Evolutionary conservation across 1,140 invertebrate species (phyloP), one percentile per base, ranked within the genome.

Genomic region (Bombus balteatus): DNA sequence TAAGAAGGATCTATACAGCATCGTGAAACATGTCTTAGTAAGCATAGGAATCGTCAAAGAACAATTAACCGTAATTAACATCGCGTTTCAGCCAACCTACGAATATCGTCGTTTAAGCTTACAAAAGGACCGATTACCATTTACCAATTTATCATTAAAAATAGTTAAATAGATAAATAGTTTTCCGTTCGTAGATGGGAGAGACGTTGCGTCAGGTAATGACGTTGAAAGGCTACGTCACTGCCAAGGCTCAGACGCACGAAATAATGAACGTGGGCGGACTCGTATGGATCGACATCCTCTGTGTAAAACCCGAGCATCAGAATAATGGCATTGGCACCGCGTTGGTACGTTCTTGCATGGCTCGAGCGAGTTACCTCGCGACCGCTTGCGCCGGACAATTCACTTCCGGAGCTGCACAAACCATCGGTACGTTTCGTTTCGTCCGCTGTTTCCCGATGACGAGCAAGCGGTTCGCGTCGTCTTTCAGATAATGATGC

Each of bases 261-360:
- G 77, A 87, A 15, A n/a, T 1, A 6, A 71, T 73, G 12, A 8
- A 86, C 0, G n/a, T 85, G n/a, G 59, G 88, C 13, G 53, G 75
- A 43, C 84, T 80, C 53, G 78, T 87, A 25, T 73, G 70, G 10
- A 80, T 92, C n/a, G 82, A 91, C 25, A 3, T 86, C 28, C 4
- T 92, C 0, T 92, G 83, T 32, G 89, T 91, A 22, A 62, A 81
- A 2, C 32, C 76, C 0, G 32, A 81, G 34, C 72, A 89, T 77
- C 77, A 65, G 22, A 81, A 32, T 0, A 76, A 66, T 25, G 90
- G 88, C 43, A 66, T 92, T 47, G 91, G 83, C 0, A 91, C 90
- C 0, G 83, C 87, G 3, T 80, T 92, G 25, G 28, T 89, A 6
- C 85, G 77, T 37, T 84, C 88, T 39, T 92, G 87, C 57, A 25